Conservation (phyloP, 1,140 invertebrate species). For the Drosophila kanapiae region DNA sequence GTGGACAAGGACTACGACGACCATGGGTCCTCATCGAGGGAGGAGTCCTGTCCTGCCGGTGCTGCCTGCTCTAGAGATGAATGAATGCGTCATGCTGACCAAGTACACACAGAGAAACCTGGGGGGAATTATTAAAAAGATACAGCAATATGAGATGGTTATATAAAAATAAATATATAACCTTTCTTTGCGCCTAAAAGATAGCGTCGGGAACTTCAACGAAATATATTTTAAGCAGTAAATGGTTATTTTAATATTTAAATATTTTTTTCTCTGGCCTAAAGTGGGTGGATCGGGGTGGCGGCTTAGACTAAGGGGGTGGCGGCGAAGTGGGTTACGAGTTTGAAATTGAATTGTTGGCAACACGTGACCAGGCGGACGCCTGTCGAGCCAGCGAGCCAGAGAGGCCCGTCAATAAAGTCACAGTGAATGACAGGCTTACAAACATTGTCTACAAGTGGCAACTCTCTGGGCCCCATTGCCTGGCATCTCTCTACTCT, state of each 20-base stretch:
- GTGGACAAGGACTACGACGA: conserved; percentile 36
- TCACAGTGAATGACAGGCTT: conserved; percentile 77
- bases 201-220: not conserved
- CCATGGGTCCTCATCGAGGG: conserved; percentile 18
- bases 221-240: not conserved
- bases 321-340: conserved; percentile 41
- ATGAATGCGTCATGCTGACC: conserved; percentile 58
- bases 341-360: conserved; percentile 79
- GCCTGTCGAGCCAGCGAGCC: conserved; percentile 16
- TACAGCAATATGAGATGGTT: not conserved
- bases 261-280: not conserved
- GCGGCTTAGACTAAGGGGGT: not conserved
- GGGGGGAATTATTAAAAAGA: not conserved
- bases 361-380: conserved; percentile 72
- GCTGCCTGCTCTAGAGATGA: conserved; percentile 37
- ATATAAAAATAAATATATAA: not conserved
- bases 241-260: not conserved
- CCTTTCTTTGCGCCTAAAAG: not conserved
- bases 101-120: not conserved
- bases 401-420: conserved; percentile 73
- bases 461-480: conserved; percentile 19
- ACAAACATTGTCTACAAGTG: conserved; percentile 72
- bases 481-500: not conserved
- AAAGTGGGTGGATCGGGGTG: conserved; percentile 16
- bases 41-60: not conserved